Conservation (phyloP, 2,113 vertebrate genomes). For the Miniopterus natalensis region DNA sequence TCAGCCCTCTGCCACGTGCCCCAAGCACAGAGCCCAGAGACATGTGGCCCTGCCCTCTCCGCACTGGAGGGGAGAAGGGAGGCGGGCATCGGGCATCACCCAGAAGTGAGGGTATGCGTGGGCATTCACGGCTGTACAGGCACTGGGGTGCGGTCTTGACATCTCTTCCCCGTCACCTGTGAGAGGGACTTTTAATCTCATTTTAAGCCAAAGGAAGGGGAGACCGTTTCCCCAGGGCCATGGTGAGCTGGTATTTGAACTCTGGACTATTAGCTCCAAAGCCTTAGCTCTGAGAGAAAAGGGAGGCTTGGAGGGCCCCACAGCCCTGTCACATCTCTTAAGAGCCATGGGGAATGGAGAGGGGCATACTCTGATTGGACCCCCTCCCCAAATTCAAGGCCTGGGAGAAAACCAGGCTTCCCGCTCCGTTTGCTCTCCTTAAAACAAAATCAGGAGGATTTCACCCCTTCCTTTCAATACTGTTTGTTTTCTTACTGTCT, state of each 20-base stretch:
- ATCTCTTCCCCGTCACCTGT: neutral
- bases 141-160: neutral
- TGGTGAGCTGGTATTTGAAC: neutral
- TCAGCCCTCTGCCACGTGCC: neutral
- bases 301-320: neutral
- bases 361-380: neutral
- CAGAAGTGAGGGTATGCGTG: rapidly evolving
- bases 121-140: rapidly evolving
- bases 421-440: neutral
- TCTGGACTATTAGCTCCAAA: neutral
- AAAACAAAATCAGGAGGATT: neutral
- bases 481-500: neutral
- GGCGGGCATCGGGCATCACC: neutral
- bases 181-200: neutral
- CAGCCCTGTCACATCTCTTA: neutral
- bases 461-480: neutral
- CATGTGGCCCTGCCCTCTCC: neutral
- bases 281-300: neutral
- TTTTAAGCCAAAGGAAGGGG: neutral
- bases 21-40: neutral
- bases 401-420: neutral
- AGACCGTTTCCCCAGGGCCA: neutral
- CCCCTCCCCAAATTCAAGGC: neutral
- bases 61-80: neutral
- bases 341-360: neutral